Conservation (phyloP, 2,888 invertebrate species). For the Cenopis cana region DNA sequence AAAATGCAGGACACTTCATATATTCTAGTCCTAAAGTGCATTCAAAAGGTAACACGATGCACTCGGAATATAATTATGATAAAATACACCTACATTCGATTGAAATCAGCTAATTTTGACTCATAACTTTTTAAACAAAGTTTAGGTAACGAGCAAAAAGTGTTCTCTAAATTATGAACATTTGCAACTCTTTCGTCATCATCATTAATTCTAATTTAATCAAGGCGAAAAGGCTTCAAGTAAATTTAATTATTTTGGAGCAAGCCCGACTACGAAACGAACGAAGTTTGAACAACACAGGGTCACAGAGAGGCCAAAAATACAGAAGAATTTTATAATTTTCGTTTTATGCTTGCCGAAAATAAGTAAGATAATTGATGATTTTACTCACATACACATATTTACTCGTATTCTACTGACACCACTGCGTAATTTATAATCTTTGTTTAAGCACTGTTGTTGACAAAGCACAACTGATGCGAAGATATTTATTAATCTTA, state of each 20-base stretch:
- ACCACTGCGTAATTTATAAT: too few relatives aligned
- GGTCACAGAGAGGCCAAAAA: conserved; percentile 19
- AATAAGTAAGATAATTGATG: not conserved
- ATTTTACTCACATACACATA: not conserved
- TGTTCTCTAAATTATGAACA: conserved; percentile 25
- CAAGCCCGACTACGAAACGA: conserved; percentile 33
- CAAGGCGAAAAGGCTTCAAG: conserved; percentile 33
- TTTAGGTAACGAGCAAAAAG: conserved; percentile 2
- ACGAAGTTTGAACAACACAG: conserved; percentile 36
- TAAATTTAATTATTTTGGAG: conserved; percentile 38
- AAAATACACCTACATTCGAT: not conserved
- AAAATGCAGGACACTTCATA: too few relatives aligned
- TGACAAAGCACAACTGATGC: too few relatives aligned
- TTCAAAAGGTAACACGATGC: not conserved
- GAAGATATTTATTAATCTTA: too few relatives aligned
- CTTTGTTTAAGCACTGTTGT: too few relatives aligned
- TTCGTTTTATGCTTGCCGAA: conserved; percentile 52
- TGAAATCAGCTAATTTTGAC: not conserved
- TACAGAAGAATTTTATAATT: conserved; percentile 43
- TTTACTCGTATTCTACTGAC: not conserved
- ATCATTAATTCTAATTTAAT: conserved; percentile 37
- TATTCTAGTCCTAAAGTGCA: too few relatives aligned
- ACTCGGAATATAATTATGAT: not conserved
- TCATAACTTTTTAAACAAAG: conserved; percentile 1
- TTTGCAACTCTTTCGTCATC: conserved; percentile 35